These are phyloP conservation scores for Spodoptera littoralis DNA, from an alignment of 2,888 invertebrate genomes.

Conservation along the genomic window DNA sequence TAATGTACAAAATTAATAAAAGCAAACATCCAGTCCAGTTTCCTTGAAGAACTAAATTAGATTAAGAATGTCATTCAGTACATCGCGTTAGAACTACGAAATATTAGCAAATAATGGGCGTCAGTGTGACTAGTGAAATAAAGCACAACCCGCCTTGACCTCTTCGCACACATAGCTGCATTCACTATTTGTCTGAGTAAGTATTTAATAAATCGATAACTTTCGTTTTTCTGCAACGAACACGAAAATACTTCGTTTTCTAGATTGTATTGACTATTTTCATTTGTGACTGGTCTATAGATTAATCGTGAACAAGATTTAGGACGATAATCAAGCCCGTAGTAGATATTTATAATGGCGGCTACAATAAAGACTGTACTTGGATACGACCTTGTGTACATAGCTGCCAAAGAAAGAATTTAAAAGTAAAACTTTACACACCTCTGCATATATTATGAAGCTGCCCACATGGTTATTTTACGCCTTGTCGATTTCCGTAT, in stretches of 20 bases:
- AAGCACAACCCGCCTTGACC: constrained; percentile 66
- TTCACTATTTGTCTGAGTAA: constrained; percentile 63
- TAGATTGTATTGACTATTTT: neutral
- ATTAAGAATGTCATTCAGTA: constrained; percentile 8
- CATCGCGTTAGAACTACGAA: constrained; percentile 15
- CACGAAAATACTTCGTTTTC: constrained; percentile 8
- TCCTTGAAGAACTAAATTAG: no score
- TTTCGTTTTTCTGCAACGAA: constrained; percentile 58
- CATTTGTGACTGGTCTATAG: constrained; percentile 1
- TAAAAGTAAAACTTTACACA: constrained; percentile 38
- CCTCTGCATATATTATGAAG: constrained; percentile 27
- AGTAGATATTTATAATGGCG: constrained; percentile 5
- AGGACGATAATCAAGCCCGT: constrained; percentile 3
- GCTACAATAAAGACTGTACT: constrained; percentile 25
- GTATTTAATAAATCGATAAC: constrained; percentile 66
- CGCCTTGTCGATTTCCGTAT: constrained; percentile 41
- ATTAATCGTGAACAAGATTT: neutral
- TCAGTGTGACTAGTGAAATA: constrained; percentile 49
- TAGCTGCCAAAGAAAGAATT: constrained; percentile 31
- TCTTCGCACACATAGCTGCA: constrained; percentile 65
- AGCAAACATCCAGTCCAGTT: no score
- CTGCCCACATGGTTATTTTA: constrained; percentile 42
- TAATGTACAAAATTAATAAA: no score
- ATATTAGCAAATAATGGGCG: constrained; percentile 39
- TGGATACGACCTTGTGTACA: constrained; percentile 45